Base-by-base conservation (phyloP, 1,140 invertebrate species). In the Pseudomyrmex cubaensis region DNA sequence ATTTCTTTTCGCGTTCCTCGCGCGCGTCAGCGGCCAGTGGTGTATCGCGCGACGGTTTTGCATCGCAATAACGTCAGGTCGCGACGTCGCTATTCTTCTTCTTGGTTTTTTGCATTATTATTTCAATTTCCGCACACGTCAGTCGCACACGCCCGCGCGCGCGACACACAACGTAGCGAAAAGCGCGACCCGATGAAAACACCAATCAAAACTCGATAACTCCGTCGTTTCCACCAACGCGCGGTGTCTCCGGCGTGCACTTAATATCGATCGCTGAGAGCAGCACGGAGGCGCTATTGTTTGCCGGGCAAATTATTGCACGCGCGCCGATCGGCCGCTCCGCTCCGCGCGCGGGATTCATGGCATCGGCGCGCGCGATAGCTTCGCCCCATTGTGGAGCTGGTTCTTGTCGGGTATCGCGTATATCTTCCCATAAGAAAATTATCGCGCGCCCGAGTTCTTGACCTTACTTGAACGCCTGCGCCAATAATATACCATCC, bases 81-180 rank as follows among this genome's bases (percentile, higher is more conserved):
- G 72, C 74, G 74, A 78, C 82, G 63, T 66, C 48, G 54, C 74
- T 78, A 67, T 84, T 78, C 82, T 67, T 67, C 64, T 46, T 83
- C 62, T 12, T 7, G 25, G 17, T 66, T 77, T 77, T 77, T 67
- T 67, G 74, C 76, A 61, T 80, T 80, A 80, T 80, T 59, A 86
- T 85, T 82, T 83, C 78, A 80, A 87, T 86, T 86, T 74, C 73
- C 56, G 80, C 22, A 72, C 59, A 76, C 78, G 84, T 87, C 76
- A 64, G 10, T 56, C 56, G 64, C 70, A 76, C 22, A n/a, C 50
- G 48, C 66, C 66, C 75, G 44, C 66, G 66, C 62, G 13, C 22
- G 20, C 50, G 48, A 59, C 75, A 50, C 66, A 59, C 62, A 10
- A 44, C 22, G 59, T 77, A 67, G 63, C 75, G 56, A 78, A 35